Conservation (phyloP, 2,888 invertebrate species). For the Amblyjoppa proteus region DNA sequence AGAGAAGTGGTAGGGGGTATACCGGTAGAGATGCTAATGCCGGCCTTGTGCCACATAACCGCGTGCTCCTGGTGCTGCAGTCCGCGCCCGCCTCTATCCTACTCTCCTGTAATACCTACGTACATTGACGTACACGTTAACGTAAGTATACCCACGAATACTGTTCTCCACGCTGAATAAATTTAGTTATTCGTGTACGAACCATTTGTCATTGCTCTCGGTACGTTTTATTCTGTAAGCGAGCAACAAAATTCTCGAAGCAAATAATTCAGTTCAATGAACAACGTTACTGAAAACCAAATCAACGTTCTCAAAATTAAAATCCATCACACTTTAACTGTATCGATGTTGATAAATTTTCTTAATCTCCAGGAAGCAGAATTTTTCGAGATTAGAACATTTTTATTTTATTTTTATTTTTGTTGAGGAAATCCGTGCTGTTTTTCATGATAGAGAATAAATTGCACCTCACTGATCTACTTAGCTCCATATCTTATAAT, state of each 20-base stretch:
- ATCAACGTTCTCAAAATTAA: conserved; percentile 6
- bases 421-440: not conserved
- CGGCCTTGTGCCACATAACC: conserved; percentile 85
- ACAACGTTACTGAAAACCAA: conserved; percentile 5
- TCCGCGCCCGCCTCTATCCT: conserved; percentile 63
- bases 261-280: conserved; percentile 40
- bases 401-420: not conserved
- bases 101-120: conserved; percentile 60
- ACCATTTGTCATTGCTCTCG: conserved; percentile 46
- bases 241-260: conserved; percentile 19
- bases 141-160: conserved; percentile 43
- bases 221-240: conserved; percentile 1
- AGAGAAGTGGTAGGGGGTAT: conserved; percentile 80
- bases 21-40: conserved; percentile 85
- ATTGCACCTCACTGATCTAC: not conserved
- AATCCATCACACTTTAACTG: not conserved
- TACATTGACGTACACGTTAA: conserved; percentile 55
- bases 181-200: conserved; percentile 10
- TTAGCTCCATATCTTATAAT: not conserved
- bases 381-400: not conserved
- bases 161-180: conserved; percentile 17
- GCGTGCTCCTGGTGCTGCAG: conserved; percentile 77
- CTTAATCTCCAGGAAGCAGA: not conserved
- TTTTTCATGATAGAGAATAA: not conserved
- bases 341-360: not conserved